Evolutionary conservation across 92 coral and sea anemone genomes (phyloP), one percentile per base, ranked within the genome.

Genomic region (Scolanthus callimorphus): DNA sequence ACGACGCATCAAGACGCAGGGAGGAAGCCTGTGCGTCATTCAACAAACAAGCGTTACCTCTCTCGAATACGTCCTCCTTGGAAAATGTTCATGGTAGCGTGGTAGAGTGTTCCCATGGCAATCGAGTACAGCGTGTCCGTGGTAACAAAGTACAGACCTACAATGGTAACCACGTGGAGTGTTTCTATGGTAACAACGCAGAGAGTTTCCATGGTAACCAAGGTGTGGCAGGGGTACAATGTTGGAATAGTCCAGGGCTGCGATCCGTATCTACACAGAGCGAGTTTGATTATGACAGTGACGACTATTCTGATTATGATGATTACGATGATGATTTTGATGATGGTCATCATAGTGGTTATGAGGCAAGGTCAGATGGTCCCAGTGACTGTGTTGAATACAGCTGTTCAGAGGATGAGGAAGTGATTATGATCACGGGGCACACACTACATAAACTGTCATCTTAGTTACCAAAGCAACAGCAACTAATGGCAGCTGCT

Each of bases 271-370:
- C 52, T 4, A 46, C 52, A 19, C 52, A 46, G 22, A 9, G 19
- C 52, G 52, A 46, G 19, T 46, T 46, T 21, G 4, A 4, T 4
- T 46, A 46, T 21, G 52, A 46, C 52, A 46, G 52, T 46, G 4
- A 11, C 11, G 52, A 46, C 23, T 46, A 46, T 46, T 9, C 8
- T 20, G 52, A 46, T 46, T 46, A 46, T 19, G 52, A n/a, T n/a
- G n/a, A 34, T 15, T 15, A 34, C 15, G 43, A 34, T 6, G 15
- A 15, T 15, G 43, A 15, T 34, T 34, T 6, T 34, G 43, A 34
- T 34, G 43, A 46, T 34, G 41, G 41, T 6, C 41, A 34, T 34
- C 41, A 34, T 34, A 34, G 41, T 34, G 41, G 41, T 6, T 34
- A 34, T 15, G 41, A 9, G 8, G 11, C 19, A 46, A 9, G 17